Conservation (phyloP, 2,888 invertebrate species). For the Ormyrus rosae region DNA sequence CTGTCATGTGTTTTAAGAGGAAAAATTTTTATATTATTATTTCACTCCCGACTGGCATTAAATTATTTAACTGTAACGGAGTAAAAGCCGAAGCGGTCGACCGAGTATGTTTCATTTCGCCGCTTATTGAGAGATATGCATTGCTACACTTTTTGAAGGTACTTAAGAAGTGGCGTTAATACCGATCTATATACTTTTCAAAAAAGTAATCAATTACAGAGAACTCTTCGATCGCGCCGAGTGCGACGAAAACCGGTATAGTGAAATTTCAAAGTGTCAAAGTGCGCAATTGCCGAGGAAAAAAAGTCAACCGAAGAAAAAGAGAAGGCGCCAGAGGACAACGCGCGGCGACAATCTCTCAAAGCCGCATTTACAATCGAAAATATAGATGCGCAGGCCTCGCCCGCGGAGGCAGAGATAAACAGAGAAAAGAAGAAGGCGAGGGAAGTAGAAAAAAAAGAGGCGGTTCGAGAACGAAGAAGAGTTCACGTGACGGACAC, state of each 20-base stretch:
- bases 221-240: too few species aligned
- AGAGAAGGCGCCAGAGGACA: background rate
- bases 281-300: constrained; percentile 1
- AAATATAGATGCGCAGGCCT: constrained; percentile 17
- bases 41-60: constrained; percentile 14
- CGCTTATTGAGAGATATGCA: too few species aligned
- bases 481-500: constrained; percentile 33
- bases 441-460: background rate
- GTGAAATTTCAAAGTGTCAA: constrained; percentile 37
- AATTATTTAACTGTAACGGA: background rate
- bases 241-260: background rate
- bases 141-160: too few species aligned
- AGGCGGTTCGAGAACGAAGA: background rate
- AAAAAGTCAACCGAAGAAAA: background rate
- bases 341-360: constrained; percentile 40
- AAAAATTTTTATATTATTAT: constrained; percentile 11
- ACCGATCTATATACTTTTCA: too few species aligned
- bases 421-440: background rate
- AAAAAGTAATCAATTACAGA: too few species aligned
- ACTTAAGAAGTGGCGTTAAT: too few species aligned
- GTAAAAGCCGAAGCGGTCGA: too few species aligned
- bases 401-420: background rate
- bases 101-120: too few species aligned
- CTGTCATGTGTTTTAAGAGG: constrained; percentile 1
- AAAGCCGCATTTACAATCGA: constrained; percentile 43